Conservation (phyloP, 2,113 vertebrate genomes). For the Oreotrochilus melanogaster region DNA sequence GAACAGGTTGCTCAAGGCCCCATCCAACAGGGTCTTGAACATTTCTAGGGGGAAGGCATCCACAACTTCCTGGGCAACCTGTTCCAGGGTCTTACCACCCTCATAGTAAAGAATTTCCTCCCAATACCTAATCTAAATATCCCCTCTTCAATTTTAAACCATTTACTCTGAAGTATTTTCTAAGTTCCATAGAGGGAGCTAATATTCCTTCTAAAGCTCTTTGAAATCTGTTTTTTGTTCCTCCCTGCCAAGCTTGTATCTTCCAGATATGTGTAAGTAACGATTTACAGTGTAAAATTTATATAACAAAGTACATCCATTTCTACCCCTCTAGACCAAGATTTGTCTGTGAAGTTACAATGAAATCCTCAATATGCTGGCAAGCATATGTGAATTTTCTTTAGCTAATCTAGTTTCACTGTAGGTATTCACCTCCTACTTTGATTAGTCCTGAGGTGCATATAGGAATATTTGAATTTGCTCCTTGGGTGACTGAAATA, state of each 20-base stretch:
- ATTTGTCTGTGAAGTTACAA: not conserved
- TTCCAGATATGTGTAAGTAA: not conserved
- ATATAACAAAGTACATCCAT: not conserved
- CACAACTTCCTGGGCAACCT: no score
- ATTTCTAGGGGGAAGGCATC: no score
- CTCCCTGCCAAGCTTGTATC: not conserved
- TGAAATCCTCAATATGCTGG: not conserved
- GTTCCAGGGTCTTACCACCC: no score
- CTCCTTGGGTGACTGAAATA: not conserved
- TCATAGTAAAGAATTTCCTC: no score
- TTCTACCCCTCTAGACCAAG: not conserved
- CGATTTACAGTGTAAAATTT: not conserved
- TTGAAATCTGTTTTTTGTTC: not conserved
- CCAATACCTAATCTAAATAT: no score
- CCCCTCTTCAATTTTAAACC: not conserved
- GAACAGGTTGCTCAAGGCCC: no score
- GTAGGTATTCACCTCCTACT: not conserved
- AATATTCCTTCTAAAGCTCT: not conserved
- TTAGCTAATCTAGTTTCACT: not conserved
- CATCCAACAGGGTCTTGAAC: no score
- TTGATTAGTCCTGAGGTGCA: not conserved
- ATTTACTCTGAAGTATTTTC: not conserved
- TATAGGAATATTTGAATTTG: not conserved
- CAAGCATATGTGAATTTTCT: not conserved
- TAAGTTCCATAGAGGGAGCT: conserved; percentile 26